Evolutionary conservation across 2,888 invertebrate genomes (phyloP).

Genomic region (Formica aserva): DNA sequence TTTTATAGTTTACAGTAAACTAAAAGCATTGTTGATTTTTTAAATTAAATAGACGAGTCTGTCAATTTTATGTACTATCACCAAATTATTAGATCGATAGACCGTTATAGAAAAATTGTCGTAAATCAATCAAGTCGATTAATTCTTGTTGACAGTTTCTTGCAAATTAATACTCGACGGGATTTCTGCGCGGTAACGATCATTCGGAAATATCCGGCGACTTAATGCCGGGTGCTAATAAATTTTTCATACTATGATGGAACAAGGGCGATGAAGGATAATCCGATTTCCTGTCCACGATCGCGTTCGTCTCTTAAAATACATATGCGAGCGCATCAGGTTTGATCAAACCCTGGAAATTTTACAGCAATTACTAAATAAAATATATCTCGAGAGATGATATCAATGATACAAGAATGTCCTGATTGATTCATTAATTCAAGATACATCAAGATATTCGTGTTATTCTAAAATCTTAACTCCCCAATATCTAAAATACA

Average conservation of each 20-base stretch:
- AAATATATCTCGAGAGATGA: not conserved
- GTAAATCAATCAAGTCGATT: not conserved
- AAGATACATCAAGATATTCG: not conserved
- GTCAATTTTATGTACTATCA: not conserved
- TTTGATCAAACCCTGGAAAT: constrained; percentile 6
- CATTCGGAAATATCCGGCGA: constrained; percentile 51
- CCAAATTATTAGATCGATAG: not conserved
- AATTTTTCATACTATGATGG: constrained; percentile 61
- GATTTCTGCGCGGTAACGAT: constrained; percentile 64
- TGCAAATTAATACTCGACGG: constrained; percentile 56
- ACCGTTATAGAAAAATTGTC: not conserved
- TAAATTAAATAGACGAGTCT: not conserved
- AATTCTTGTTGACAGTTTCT: not conserved
- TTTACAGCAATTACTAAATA: constrained; percentile 1
- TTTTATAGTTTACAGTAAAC: not conserved
- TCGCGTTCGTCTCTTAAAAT: constrained; percentile 31
- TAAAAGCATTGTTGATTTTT: not conserved
- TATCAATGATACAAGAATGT: not conserved
- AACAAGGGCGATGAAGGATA: constrained; percentile 31
- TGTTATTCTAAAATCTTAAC: not conserved
- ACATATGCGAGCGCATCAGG: not conserved
- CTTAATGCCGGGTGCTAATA: constrained; percentile 57
- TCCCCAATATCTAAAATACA: not conserved
- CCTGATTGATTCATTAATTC: not conserved
- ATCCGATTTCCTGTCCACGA: constrained; percentile 39